phyloP scores from a whole-genome alignment of 2,113 vertebrate species.

The Papio anubis region DNA sequence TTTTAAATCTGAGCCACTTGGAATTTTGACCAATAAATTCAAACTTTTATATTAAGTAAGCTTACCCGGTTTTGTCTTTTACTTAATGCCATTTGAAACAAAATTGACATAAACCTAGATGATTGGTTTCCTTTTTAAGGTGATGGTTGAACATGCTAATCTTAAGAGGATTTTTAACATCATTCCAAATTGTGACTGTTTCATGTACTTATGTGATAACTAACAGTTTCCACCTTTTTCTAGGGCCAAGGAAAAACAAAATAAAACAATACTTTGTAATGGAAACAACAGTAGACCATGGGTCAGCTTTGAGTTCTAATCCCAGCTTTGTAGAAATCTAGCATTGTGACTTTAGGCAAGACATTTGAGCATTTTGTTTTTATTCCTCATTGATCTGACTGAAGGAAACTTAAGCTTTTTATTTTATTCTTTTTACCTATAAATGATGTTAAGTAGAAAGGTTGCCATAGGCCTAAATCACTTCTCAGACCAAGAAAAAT shows the following conservation, averaged over 20 bases:
- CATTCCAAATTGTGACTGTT: neutral
- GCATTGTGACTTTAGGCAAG: neutral
- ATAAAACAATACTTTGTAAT: neutral
- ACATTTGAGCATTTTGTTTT: neutral
- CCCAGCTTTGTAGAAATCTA: neutral
- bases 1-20: slow-evolving; percentile 59
- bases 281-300: neutral
- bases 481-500: neutral
- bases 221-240: neutral
- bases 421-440: neutral
- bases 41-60: slow-evolving; percentile 40
- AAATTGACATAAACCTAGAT: neutral
- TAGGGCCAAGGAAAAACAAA: neutral
- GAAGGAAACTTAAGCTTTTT: neutral
- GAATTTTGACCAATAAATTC: slow-evolving; percentile 63
- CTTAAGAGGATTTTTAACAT: slow-evolving; percentile 24
- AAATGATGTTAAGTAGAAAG: neutral
- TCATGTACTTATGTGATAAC: neutral
- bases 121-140: neutral
- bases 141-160: neutral
- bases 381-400: neutral
- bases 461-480: neutral
- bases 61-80: slow-evolving; percentile 37
- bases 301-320: neutral
- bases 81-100: neutral